Evolutionary conservation across 2,113 vertebrate genomes (phyloP).

Genomic region (Oxyura jamaicensis): DNA sequence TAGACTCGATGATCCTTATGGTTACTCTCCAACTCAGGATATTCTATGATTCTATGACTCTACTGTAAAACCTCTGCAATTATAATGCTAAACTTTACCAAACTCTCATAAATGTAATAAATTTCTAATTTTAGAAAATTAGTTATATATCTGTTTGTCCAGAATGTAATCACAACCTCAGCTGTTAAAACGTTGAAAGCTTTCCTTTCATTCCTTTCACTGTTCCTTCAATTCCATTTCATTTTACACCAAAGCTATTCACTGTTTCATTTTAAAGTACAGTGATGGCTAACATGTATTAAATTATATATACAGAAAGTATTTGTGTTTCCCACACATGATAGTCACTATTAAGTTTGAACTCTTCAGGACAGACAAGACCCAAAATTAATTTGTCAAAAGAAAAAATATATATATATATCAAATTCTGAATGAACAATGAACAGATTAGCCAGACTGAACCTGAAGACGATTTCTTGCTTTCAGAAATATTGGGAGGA

Average conservation of each 20-base stretch:
- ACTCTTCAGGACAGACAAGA: not conserved
- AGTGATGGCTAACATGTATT: not conserved
- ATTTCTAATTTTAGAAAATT: not conserved
- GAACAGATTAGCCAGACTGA: not conserved
- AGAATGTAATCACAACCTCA: not conserved
- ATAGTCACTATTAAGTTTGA: not conserved
- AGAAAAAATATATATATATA: not conserved
- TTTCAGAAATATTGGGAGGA: not conserved
- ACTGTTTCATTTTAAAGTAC: not conserved
- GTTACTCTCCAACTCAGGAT: too few species aligned
- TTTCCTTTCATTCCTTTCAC: not conserved
- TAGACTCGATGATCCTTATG: too few species aligned
- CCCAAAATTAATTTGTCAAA: not conserved
- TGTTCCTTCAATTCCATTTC: not conserved
- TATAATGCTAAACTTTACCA: not conserved
- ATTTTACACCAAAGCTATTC: not conserved
- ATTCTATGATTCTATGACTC: too few species aligned
- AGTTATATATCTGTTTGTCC: not conserved
- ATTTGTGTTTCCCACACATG: not conserved
- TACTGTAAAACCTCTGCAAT: not conserved
- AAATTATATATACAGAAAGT: rapidly evolving
- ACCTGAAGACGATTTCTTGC: not conserved
- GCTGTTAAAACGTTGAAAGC: not conserved
- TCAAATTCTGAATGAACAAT: not conserved
- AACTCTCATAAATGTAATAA: not conserved